Base-by-base conservation (phyloP, 2,888 invertebrate genomes). In the Himalopsyche japonica region DNA sequence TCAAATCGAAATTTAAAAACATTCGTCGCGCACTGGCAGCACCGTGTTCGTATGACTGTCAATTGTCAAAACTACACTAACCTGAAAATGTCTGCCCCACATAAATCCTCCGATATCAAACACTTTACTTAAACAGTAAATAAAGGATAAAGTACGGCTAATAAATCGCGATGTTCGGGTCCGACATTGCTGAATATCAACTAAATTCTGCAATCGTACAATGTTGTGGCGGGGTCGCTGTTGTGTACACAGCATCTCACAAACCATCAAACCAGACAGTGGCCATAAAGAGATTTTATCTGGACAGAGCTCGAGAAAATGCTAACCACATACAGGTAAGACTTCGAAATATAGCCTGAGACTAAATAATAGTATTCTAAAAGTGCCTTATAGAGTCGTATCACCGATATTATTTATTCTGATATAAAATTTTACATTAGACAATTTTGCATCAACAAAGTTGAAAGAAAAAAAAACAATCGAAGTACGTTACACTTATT, bases 261-360 rank as follows among this genome's bases (percentile, higher is more conserved):
- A 92, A 93, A 86, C 93, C 94, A 10, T 94, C 93, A 81, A 93
- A 94, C 84, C 93, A 94, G 87, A 93, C 94, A 91, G 94, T 96
- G 82, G 95, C 96, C 4, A 91, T 96, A 47, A 96, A 96, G 89
- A 94, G 95, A 88, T 96, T 95, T 90, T 94, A 95, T 88, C 93
- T 96, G 89, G 96, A 97, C 88, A 94, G 94, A 88, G 93, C 93
- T 24, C 94, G 93, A 88, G 93, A 93, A 79, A 94, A 95, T 88
- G 93, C 93, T 12, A 91, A 90, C 88, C 90, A 94, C 87, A 93
- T 94, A 88, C 93, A 94, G 91, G 94, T 91, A 12, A 15, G 32
- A 10, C 83, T 88, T 88, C 83, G 20, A 15, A 27, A 76, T 32
- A 32, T 32, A 24, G 30, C 20, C 3, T 43, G 2, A 15, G 15